Percentiles rank a stretch among this genome's conserved stretches.
These are phyloP conservation scores for Trochalopteron elliotii DNA, from an alignment of 2,113 vertebrate genomes.

Conservation along the genomic window DNA sequence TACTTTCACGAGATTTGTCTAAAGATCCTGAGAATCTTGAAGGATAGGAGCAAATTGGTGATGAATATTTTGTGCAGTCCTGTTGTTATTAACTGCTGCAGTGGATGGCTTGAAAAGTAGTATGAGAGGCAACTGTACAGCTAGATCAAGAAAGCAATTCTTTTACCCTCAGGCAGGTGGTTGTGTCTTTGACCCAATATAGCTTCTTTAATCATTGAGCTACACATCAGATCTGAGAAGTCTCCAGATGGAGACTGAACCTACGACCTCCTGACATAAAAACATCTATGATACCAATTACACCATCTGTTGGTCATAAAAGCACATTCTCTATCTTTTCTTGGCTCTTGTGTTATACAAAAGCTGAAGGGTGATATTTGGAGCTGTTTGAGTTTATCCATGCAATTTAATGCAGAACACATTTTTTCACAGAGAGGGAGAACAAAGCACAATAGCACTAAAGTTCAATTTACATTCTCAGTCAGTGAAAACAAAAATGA, in stretches of 20 bases:
- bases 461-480: conserved; percentile 80
- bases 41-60: background rate
- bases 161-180: conserved; percentile 51
- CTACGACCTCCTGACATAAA: conserved; percentile 71
- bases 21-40: background rate
- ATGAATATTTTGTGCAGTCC: background rate
- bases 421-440: conserved; percentile 72
- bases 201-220: conserved; percentile 64
- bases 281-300: conserved; percentile 76
- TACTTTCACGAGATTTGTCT: background rate
- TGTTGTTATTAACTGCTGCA: background rate
- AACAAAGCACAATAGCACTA: conserved; percentile 80
- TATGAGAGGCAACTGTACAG: background rate
- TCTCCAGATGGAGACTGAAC: conserved; percentile 79
- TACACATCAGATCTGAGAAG: conserved; percentile 55
- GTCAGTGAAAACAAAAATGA: conserved; percentile 80
- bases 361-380: conserved; percentile 72
- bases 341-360: conserved; percentile 69
- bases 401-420: conserved; percentile 79
- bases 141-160: background rate
- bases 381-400: conserved; percentile 70
- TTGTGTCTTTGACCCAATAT: conserved; percentile 52
- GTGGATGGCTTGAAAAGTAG: background rate
- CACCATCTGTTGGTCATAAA: conserved; percentile 83
- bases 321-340: conserved; percentile 73